These are phyloP conservation scores for Danio choprae DNA, from an alignment of 2,797 vertebrate genomes.

Conservation along the genomic window DNA sequence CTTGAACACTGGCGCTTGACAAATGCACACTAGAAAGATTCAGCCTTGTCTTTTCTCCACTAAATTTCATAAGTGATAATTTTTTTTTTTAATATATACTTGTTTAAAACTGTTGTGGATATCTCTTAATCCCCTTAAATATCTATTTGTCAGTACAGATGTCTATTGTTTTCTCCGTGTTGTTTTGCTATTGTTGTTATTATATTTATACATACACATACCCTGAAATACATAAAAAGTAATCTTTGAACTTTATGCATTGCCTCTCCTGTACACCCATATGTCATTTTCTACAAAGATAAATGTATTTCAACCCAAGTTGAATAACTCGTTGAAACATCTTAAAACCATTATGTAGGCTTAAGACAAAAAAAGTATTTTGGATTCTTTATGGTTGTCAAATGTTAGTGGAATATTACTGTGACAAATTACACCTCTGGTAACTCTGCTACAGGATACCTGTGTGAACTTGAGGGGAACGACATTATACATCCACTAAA, in stretches of 20 bases:
- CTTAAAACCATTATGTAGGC: background rate
- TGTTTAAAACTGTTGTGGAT: too few species aligned
- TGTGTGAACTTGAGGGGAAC: background rate
- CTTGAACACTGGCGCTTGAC: background rate
- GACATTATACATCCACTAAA: background rate
- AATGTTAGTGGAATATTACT: background rate
- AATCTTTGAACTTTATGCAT: background rate
- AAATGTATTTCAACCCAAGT: background rate
- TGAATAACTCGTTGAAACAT: background rate
- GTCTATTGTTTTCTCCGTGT: too few species aligned
- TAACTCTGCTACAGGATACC: constrained; percentile 1
- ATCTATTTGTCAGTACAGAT: too few species aligned
- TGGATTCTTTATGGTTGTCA: background rate
- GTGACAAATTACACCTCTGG: constrained; percentile 12
- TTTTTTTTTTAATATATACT: too few species aligned
- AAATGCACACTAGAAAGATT: too few species aligned
- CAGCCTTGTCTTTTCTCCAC: too few species aligned
- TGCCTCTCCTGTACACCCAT: background rate
- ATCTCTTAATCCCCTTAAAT: too few species aligned
- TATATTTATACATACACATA: too few species aligned
- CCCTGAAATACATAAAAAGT: too few species aligned
- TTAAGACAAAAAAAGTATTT: background rate
- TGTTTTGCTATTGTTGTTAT: too few species aligned
- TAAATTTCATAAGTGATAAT: too few species aligned
- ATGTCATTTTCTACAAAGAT: background rate